phyloP scores from a whole-genome alignment of 2,113 vertebrate species.

The Ivindomyrus marchei region DNA sequence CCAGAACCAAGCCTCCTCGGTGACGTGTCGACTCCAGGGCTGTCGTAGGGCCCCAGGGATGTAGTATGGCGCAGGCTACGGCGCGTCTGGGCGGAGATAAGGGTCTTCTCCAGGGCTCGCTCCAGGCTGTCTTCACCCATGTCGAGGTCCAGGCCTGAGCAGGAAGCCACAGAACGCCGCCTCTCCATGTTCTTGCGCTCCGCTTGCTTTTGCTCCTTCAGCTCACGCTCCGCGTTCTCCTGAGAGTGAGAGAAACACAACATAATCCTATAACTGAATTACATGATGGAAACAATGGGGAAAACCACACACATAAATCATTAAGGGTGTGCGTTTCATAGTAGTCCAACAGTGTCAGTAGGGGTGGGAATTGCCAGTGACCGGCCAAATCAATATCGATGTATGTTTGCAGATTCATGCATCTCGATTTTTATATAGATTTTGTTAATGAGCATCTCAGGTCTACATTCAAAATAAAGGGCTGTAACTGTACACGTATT shows the following conservation, averaged over 20 bases:
- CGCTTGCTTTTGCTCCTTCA: slow-evolving; percentile 60
- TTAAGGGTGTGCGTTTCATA: background rate
- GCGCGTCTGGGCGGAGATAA: slow-evolving; percentile 56
- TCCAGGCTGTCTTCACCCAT: slow-evolving; percentile 59
- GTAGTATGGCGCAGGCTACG: slow-evolving; percentile 52
- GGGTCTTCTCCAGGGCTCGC: slow-evolving; percentile 59
- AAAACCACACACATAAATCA: background rate
- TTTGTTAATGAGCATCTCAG: background rate
- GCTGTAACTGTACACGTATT: background rate
- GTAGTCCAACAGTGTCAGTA: background rate
- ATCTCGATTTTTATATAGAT: background rate
- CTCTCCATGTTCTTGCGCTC: slow-evolving; percentile 57
- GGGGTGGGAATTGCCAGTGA: background rate
- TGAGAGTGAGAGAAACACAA: slow-evolving; percentile 24
- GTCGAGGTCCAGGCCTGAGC: slow-evolving; percentile 47
- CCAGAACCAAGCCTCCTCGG: slow-evolving; percentile 3
- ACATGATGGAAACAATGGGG: background rate
- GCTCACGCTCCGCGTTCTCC: slow-evolving; percentile 66
- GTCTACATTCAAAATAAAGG: background rate
- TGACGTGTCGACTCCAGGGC: slow-evolving; percentile 7
- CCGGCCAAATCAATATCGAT: background rate
- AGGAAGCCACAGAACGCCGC: slow-evolving; percentile 60
- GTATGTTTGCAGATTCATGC: background rate
- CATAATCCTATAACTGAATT: background rate
- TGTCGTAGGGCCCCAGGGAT: slow-evolving; percentile 41